These are phyloP conservation scores for Drosophila vallismaia DNA, from an alignment of 2,888 invertebrate genomes.

Conservation along the genomic window DNA sequence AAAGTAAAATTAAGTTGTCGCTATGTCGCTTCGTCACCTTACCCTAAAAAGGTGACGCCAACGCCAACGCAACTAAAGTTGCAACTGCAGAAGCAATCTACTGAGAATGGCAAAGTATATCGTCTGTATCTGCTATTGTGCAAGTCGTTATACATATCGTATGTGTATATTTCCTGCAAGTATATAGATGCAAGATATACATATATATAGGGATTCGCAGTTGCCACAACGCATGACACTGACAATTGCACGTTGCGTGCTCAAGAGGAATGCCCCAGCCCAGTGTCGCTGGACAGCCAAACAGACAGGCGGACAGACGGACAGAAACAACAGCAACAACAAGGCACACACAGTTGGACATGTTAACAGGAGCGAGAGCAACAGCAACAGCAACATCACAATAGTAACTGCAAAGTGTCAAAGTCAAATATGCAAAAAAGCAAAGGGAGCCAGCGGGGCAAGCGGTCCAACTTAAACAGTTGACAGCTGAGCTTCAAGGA, in stretches of 20 bases:
- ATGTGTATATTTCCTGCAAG: constrained; percentile 6
- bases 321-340: constrained; percentile 22
- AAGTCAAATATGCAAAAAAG: constrained; percentile 78
- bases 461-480: constrained; percentile 72
- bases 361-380: constrained; percentile 70
- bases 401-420: constrained; percentile 73
- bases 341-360: constrained; percentile 56
- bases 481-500: constrained; percentile 80
- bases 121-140: constrained; percentile 11
- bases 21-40: too few species aligned
- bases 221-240: constrained; percentile 63
- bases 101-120: constrained; percentile 1
- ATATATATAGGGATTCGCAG: constrained; percentile 36
- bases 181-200: constrained; percentile 7
- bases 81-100: constrained; percentile 11
- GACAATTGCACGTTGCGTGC: constrained; percentile 74
- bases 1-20: not conserved
- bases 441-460: constrained; percentile 36
- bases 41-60: constrained; percentile 45
- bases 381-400: constrained; percentile 27
- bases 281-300: constrained; percentile 57
- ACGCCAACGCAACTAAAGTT: constrained; percentile 38
- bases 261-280: constrained; percentile 67
- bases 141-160: constrained; percentile 3
- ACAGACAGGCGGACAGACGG: constrained; percentile 28